Conservation (phyloP, 2,888 invertebrate genomes). For the Brenthis daphne region DNA sequence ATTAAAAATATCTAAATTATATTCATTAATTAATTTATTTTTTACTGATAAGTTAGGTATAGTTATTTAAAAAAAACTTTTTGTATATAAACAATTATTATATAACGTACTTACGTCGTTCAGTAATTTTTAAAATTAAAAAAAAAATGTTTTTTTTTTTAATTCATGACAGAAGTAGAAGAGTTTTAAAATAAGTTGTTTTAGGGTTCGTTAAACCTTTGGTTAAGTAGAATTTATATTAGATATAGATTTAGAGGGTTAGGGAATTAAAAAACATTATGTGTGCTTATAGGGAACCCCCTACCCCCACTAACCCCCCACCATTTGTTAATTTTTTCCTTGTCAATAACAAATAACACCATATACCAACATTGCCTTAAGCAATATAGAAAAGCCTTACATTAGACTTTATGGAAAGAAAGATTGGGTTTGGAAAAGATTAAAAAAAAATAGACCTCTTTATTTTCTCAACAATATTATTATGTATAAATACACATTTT, state of each 20-base stretch:
- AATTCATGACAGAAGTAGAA: too few relatives aligned
- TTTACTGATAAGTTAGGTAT: background rate
- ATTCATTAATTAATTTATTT: background rate
- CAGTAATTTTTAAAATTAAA: too few relatives aligned
- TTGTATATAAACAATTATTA: background rate
- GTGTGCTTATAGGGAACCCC: slow-evolving; percentile 2
- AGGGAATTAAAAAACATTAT: background rate
- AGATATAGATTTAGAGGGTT: background rate
- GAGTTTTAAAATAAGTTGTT: too few relatives aligned
- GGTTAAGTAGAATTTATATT: too few relatives aligned
- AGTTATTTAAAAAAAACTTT: background rate
- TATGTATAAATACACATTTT: too few relatives aligned
- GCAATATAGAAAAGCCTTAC: slow-evolving; percentile 27
- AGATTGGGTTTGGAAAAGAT: background rate
- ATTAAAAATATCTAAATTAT: too few relatives aligned
- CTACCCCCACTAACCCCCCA: background rate
- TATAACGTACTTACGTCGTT: too few relatives aligned
- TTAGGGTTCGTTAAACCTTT: too few relatives aligned
- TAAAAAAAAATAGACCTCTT: too few relatives aligned
- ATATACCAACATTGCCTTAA: slow-evolving; percentile 27
- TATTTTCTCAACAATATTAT: too few relatives aligned
- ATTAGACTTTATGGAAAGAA: background rate
- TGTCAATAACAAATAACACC: slow-evolving; percentile 4
- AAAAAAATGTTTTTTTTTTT: too few relatives aligned
- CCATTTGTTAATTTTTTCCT: background rate